Conservation (phyloP, 2,888 invertebrate species). For the Leptinotarsa rubiginosa region DNA sequence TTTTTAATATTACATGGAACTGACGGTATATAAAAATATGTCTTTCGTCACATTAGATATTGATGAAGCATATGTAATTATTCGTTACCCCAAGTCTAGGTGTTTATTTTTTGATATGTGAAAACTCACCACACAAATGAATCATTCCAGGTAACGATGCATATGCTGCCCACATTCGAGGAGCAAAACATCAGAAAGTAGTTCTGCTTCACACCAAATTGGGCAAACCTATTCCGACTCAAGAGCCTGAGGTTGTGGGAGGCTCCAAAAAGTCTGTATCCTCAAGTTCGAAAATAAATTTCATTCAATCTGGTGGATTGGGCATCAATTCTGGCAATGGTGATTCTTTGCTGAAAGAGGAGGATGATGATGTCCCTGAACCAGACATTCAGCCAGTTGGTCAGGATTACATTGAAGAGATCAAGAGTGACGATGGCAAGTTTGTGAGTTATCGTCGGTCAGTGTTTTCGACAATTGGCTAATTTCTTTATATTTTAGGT, state of each 20-base stretch:
- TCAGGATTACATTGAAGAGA: conserved; percentile 97
- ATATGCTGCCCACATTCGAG: conserved; percentile 97
- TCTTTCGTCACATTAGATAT: no score
- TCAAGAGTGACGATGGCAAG: conserved; percentile 93
- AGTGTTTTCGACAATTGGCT: background rate
- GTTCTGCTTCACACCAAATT: conserved; percentile 96
- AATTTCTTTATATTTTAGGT: conserved; percentile 63
- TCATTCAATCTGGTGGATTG: conserved; percentile 82
- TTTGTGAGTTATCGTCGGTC: conserved; percentile 14
- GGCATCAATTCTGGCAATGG: conserved; percentile 69
- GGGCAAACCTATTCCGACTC: conserved; percentile 96
- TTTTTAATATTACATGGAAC: no score
- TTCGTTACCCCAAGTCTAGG: no score
- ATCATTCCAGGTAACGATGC: conserved; percentile 87
- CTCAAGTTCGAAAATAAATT: conserved; percentile 84
- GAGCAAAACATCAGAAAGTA: conserved; percentile 98
- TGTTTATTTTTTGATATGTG: no score
- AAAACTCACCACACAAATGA: background rate
- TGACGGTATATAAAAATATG: no score
- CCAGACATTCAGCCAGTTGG: conserved; percentile 93
- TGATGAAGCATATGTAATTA: no score
- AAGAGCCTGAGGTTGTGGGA: conserved; percentile 89
- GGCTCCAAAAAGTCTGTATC: conserved; percentile 69
- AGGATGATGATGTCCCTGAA: conserved; percentile 70
- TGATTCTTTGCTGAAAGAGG: conserved; percentile 67